phyloP scores from a whole-genome alignment of 2,113 vertebrate species.

The Glareola pratincola region DNA sequence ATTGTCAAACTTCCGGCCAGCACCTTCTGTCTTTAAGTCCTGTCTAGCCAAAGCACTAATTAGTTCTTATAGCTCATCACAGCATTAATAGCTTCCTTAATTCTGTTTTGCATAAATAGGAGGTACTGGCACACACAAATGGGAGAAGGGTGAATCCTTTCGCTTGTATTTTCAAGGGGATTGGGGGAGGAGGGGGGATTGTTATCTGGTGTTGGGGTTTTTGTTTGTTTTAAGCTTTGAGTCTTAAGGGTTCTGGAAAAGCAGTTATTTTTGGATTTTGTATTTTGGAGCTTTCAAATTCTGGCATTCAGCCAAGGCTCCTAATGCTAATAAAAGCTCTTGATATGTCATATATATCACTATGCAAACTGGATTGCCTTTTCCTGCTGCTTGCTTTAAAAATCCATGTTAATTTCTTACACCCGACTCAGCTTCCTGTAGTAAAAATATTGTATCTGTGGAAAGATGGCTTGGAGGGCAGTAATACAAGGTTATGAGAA shows the following conservation, averaged over 20 bases:
- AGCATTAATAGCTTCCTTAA: not conserved
- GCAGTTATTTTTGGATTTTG: not conserved
- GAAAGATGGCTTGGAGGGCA: not conserved
- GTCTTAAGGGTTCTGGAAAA: not conserved
- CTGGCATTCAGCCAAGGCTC: not conserved
- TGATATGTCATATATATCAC: not conserved
- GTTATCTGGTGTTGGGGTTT: not conserved
- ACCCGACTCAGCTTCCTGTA: not conserved
- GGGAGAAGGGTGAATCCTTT: not conserved
- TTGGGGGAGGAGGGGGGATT: accelerated
- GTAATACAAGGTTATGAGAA: not conserved
- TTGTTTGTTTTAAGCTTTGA: not conserved
- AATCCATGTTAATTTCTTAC: not conserved
- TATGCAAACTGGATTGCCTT: not conserved
- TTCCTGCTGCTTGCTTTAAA: not conserved
- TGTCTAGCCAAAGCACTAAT: constrained; percentile 6
- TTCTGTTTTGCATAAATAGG: not conserved
- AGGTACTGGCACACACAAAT: not conserved
- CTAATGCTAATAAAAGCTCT: not conserved
- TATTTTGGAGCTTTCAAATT: not conserved
- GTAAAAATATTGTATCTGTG: not conserved
- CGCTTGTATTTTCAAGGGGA: not conserved
- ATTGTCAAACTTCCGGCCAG: not conserved
- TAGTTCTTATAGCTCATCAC: not conserved
- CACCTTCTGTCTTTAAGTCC: not conserved